These are phyloP conservation scores for Hucho hucho DNA, from an alignment of 2,113 vertebrate genomes.

Conservation along the genomic window DNA sequence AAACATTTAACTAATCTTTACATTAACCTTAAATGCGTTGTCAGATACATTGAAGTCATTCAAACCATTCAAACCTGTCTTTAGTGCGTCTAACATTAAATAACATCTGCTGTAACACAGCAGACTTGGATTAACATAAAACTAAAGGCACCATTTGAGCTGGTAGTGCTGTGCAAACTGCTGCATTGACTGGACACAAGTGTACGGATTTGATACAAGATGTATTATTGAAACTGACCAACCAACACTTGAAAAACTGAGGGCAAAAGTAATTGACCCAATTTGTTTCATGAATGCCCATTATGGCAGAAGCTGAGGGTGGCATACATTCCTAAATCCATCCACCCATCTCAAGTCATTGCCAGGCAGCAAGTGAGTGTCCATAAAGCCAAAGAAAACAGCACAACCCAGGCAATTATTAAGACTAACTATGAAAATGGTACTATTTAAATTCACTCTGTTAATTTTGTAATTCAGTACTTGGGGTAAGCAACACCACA, in stretches of 20 bases:
- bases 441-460: neutral
- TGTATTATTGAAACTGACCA: neutral
- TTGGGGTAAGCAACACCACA: neutral
- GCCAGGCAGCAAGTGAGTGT: slow-evolving; percentile 19
- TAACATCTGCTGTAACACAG: too few species aligned
- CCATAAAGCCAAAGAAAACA: neutral
- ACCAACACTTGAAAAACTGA: neutral
- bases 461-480: neutral
- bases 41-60: too few species aligned
- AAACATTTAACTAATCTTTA: too few species aligned
- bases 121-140: too few species aligned
- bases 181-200: neutral
- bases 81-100: too few species aligned
- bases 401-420: neutral
- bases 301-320: neutral
- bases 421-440: neutral
- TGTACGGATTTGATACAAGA: neutral
- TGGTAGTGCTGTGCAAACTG: neutral
- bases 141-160: neutral
- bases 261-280: neutral
- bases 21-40: too few species aligned
- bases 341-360: slow-evolving; percentile 46
- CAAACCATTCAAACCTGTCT: too few species aligned
- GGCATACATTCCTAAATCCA: neutral
- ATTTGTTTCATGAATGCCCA: too few species aligned